Percentiles rank a stretch among this genome's conserved stretches.
phyloP scores from a whole-genome alignment of 2,888 invertebrate species.

The Agrotis segetum region DNA sequence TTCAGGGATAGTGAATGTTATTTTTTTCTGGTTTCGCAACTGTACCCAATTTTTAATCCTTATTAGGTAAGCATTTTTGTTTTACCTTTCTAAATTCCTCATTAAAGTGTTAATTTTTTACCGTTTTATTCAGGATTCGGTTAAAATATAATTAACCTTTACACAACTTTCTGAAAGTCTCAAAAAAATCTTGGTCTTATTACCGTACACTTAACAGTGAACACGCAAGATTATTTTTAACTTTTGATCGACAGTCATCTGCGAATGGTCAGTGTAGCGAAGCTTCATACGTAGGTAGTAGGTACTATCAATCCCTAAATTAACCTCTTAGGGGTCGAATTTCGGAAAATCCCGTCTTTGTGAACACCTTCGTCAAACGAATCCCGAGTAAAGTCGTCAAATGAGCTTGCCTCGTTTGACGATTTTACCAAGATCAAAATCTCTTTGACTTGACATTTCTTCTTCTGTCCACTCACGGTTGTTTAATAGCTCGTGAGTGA shows the following conservation, averaged over 20 bases:
- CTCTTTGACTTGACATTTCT: background rate
- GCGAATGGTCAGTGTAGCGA: no score
- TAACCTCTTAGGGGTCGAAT: no score
- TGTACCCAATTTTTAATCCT: background rate
- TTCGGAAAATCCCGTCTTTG: no score
- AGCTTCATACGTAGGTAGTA: no score
- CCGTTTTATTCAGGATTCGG: background rate
- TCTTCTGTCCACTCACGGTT: background rate
- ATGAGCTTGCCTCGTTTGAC: no score
- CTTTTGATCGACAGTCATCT: no score
- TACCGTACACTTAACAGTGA: no score
- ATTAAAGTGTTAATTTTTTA: background rate
- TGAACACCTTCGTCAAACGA: no score
- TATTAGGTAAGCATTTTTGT: background rate
- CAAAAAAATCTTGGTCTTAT: background rate
- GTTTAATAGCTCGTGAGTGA: slow-evolving; percentile 1
- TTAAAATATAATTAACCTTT: background rate
- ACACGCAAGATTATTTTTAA: no score
- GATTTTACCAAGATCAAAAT: no score
- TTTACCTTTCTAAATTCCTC: background rate
- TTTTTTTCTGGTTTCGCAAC: background rate
- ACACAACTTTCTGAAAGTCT: slow-evolving; percentile 1
- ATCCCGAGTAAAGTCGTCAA: no score
- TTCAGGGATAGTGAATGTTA: background rate
- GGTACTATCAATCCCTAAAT: no score